Base-by-base conservation (phyloP, 2,888 invertebrate genomes). In the Lasioglossum malachurum region DNA sequence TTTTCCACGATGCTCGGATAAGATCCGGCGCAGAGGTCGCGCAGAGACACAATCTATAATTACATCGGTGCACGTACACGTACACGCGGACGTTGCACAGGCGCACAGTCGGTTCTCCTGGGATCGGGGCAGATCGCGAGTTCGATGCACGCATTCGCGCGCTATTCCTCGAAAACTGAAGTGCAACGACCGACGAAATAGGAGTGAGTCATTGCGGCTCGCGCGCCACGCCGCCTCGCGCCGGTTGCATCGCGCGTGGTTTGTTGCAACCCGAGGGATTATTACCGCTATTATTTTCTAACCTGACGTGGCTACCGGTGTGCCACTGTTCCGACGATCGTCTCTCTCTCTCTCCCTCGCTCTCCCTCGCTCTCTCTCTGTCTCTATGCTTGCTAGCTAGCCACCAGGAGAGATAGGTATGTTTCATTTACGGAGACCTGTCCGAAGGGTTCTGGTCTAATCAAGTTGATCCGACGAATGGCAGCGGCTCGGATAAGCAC, bases 1-100 rank as follows among this genome's bases (percentile, higher is more conserved):
- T 91, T 92, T 87, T 91, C 83, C 88, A 83, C 87, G 83, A 89
- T 88, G 82, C 64, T 72, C 81, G 86, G 93, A 93, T 92, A 93
- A 92, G 90, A 89, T 89, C 89, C 88, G 87, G 92, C 86, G 87
- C 92, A 91, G 88, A 89, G 93, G 92, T 93, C 93, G 91, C 88
- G 84, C 92, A 91, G 93, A 93, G 93, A 93, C 94, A 93, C 84
- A 94, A 94, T 94, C 94, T 94, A 94, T 94, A 94, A 94, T 94
- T 94, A 93, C 93, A 94, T 94, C 94, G 92, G 86, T 81, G 88
- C 89, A 87, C 90, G 85, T 85, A 49, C 49, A 49, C 49, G 49
- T 49, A 89, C 82, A 85, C 67, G 67, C 35, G 35, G 73, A 73
- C 80, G 27, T 46, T 75, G 78, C 64, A 81, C 44, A 57, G 73